Base-by-base conservation (phyloP, 2,797 vertebrate species). In the Tolypeutes matacus region DNA sequence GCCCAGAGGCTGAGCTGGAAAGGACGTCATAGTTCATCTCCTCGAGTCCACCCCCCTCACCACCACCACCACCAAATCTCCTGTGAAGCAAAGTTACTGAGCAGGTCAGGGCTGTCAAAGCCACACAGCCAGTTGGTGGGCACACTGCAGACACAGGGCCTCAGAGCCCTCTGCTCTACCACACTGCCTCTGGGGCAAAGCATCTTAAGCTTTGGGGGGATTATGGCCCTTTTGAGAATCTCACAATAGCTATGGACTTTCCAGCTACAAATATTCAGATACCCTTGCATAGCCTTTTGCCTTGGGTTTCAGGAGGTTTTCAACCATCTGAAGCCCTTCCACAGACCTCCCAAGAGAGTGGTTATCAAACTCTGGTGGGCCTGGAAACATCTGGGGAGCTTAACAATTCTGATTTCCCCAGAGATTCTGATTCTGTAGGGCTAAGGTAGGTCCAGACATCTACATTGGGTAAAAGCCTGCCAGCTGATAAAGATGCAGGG, bases 221-320 rank as follows among this genome's bases (percentile, higher is more conserved):
- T 46, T 20, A 21, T n/a, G 21, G 5, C 23, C 31, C 86, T 46
- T 82, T 23, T 25, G 36, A 49, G 14, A 75, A 36, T 62, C 31
- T 29, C 42, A 2, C 7, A 21, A 46, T 13, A 80, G 81, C 36
- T 51, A 46, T 0, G 1, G 39, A 9, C 60, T 46, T 7, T 18
- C 17, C 29, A 10, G 0, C 21, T 69, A 21, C 77, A 85, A 10
- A 69, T n/a, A 13, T 18, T 58, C 62, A 39, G 18, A 20, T 3
- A 1, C n/a, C 34, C 34, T 20, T 2, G 6, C 5, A 3, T 15
- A 27, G n/a, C 0, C 1, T 5, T 78, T 29, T 9, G 8, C 25
- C 15, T 46, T 75, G 73, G 13, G 23, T 75, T 91, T 75, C 25
- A 13, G 21, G 62, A 72, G n/a, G 42, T 78, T 77, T 72, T 29